These are phyloP conservation scores for Saccostrea echinata DNA, from an alignment of 1,140 invertebrate genomes.

Conservation along the genomic window DNA sequence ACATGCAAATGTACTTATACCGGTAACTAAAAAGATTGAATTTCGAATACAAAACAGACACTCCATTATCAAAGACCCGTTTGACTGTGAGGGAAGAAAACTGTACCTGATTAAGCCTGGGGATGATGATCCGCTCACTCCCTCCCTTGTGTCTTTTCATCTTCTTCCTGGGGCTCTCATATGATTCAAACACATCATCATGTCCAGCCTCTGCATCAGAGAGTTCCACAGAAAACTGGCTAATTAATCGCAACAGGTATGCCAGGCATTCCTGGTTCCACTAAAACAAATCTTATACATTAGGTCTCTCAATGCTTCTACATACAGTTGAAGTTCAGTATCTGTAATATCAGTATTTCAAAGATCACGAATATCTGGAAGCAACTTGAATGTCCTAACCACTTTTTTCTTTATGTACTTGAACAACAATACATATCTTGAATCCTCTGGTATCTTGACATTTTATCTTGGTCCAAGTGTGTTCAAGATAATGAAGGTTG, in stretches of 20 bases:
- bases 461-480: no score
- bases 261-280: constrained; percentile 97
- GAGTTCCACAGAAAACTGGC: constrained; percentile 87
- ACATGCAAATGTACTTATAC: no score
- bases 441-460: no score
- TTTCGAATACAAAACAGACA: not conserved
- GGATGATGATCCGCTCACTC: constrained; percentile 85
- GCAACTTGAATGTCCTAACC: no score
- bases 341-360: no score
- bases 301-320: no score
- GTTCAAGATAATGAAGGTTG: no score
- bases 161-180: constrained; percentile 77
- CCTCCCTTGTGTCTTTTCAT: constrained; percentile 76
- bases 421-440: no score
- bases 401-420: no score
- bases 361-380: no score
- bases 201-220: constrained; percentile 72
- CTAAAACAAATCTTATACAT: constrained; percentile 77
- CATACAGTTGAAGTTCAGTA: no score
- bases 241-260: constrained; percentile 89
- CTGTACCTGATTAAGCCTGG: constrained; percentile 83
- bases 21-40: no score
- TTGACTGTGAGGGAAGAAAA: not conserved
- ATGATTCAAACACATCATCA: constrained; percentile 74
- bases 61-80: not conserved